Base-by-base conservation (phyloP, 2,888 invertebrate species). In the Autographa pulchrina region DNA sequence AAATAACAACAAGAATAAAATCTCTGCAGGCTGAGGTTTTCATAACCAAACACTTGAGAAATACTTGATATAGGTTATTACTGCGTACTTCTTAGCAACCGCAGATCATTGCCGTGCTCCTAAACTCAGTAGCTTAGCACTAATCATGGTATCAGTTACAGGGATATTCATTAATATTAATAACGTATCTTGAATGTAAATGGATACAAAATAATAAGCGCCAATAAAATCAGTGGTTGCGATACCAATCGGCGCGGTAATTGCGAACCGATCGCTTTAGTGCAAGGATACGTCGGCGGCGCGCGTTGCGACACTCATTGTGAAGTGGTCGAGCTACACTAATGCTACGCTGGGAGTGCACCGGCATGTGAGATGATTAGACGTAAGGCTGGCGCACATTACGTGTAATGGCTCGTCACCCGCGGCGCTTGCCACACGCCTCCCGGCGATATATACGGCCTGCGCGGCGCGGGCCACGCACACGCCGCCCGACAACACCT, bases 141-240 rank as follows among this genome's bases (percentile, higher is more conserved):
- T 35, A 48, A 72, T 77, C 31, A 14, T 16, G 13, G 7, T 16
- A n/a, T n/a, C 13, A 59, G 9, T 59, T 2, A 59, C 32, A 48
- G 31, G 59, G 25, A 38, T 65, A 78, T 78, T 78, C 25, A 78
- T 43, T 69, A 18, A 48, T 54, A 60, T 18, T 78, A 64, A 78
- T 74, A 70, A 62, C 48, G 35, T 70, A 60, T 58, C 56, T 60
- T 8, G 70, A 62, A 32, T 74, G 32, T 74, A 65, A 70, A 77
- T 65, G 38, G 35, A 78, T 77, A 66, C 25, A 41, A 41, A 52
- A 61, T 74, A 70, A 78, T 74, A 65, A 43, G 48, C 35, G 5
- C 1, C 48, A 41, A 41, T 35, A 41, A 18, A 35, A 38, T 25
- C 31, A 18, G 31, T n/a, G 18, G 35, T 65, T 65, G 59, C 69